Base-by-base conservation (phyloP, 2,888 invertebrate genomes). In the Pecten maximus region DNA sequence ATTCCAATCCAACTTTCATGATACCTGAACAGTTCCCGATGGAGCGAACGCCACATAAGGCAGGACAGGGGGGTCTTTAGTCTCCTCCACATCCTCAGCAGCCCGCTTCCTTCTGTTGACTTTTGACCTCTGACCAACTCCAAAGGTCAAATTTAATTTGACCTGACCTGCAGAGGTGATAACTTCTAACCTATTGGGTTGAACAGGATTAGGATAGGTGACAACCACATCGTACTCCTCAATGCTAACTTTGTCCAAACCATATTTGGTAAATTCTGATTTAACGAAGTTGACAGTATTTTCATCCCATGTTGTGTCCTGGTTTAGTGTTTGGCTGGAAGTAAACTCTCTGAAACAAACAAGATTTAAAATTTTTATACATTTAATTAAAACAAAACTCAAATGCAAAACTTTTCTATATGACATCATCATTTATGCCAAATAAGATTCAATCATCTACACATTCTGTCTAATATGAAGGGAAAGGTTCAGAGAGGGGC, bases 1-100 rank as follows among this genome's bases (percentile, higher is more conserved):
- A 44, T 44, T 44, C 44, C 44, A 44, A 44, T 50, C 48, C 40
- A 50, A 16, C 23, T 0, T 87, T 28, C 44, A 0, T n/a, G 1
- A 44, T 74, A 96, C 96, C 94, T 95, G 91, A 2, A 94, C 95
- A 40, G 91, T 91, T 23, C 94, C 95, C 87, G 93, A 91, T 1
- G 94, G 93, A n/a, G 95, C 94, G 90, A 92, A 94, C 0, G 94
- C 94, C 6, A 94, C 94, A 92, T 91, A 91, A 0, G 92, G 92
- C 54, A 28, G 40, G 12, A 39, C 87, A 89, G 28, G 87, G 48
- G 28, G 74, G n/a, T 86, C 39, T 15, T 39, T 54, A 23, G 40
- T 87, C 28, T 86, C 12, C 28, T 74, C 35, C 48, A 40, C 54
- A 87, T 88, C 86, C 15, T 87, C 44, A 4, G 23, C 89, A 16